Conservation (phyloP, 1,140 invertebrate genomes). For the Drosophila tristis region DNA sequence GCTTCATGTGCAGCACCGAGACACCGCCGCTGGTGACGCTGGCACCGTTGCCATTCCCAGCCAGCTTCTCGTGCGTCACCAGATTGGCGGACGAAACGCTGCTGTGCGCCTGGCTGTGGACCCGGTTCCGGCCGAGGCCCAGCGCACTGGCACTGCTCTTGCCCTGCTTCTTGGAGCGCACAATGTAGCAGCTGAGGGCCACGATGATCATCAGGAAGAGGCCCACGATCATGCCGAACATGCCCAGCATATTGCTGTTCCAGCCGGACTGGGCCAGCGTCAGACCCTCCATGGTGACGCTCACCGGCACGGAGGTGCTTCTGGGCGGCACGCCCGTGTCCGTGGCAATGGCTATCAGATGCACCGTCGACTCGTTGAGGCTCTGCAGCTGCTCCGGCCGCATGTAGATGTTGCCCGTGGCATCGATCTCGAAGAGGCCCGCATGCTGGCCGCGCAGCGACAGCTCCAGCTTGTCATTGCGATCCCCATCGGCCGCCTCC, state of each 20-base stretch:
- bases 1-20: constrained; percentile 80
- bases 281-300: constrained; percentile 79
- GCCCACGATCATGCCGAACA: constrained; percentile 75
- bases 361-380: constrained; percentile 86
- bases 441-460: constrained; percentile 90
- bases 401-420: constrained; percentile 85
- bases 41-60: constrained; percentile 64
- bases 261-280: constrained; percentile 72
- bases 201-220: constrained; percentile 78
- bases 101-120: constrained; percentile 81
- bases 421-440: constrained; percentile 86
- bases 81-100: constrained; percentile 79
- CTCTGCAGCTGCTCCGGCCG: constrained; percentile 72
- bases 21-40: constrained; percentile 71
- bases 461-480: constrained; percentile 89
- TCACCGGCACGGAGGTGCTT: constrained; percentile 80
- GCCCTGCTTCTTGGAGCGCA: constrained; percentile 72
- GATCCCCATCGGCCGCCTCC: constrained; percentile 92
- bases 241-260: constrained; percentile 73
- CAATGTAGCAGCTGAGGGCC: constrained; percentile 77
- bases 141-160: constrained; percentile 61
- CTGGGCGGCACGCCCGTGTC: constrained; percentile 86
- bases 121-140: constrained; percentile 71
- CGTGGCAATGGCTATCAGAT: constrained; percentile 91
- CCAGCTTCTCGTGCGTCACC: constrained; percentile 79